Evolutionary conservation across 2,797 vertebrate species (phyloP).

Genomic region (Steatocranus sp.): DNA sequence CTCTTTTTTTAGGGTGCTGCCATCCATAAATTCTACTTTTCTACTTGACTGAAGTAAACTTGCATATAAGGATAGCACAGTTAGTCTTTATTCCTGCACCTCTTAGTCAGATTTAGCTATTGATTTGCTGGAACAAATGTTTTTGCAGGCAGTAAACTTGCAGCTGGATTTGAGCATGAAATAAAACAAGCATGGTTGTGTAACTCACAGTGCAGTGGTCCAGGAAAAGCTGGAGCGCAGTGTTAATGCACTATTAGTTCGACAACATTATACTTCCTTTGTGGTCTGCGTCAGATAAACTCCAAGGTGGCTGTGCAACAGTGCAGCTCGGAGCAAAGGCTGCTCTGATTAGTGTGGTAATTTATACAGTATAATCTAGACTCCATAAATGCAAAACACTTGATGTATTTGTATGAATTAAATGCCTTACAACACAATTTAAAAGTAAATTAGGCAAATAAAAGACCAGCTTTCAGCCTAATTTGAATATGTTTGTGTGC

Average conservation of each 20-base stretch:
- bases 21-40: background rate
- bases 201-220: background rate
- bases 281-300: background rate
- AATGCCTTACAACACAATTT: constrained; percentile 7
- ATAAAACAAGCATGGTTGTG: background rate
- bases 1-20: background rate
- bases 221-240: constrained; percentile 5
- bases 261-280: background rate
- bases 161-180: background rate
- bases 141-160: background rate
- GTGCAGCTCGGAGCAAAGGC: background rate
- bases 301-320: background rate
- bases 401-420: constrained; percentile 26
- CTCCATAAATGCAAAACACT: constrained; percentile 21
- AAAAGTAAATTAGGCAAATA: constrained; percentile 24
- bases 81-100: background rate
- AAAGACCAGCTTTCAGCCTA: background rate
- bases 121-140: background rate
- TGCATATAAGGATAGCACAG: background rate
- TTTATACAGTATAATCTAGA: constrained; percentile 20
- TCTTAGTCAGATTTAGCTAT: background rate
- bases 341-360: constrained; percentile 5
- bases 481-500: constrained; percentile 31
- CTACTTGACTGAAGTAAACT: background rate
- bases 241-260: background rate